These are phyloP conservation scores for Masnerella sp. DNA, from an alignment of 2,888 invertebrate genomes.

Conservation along the genomic window DNA sequence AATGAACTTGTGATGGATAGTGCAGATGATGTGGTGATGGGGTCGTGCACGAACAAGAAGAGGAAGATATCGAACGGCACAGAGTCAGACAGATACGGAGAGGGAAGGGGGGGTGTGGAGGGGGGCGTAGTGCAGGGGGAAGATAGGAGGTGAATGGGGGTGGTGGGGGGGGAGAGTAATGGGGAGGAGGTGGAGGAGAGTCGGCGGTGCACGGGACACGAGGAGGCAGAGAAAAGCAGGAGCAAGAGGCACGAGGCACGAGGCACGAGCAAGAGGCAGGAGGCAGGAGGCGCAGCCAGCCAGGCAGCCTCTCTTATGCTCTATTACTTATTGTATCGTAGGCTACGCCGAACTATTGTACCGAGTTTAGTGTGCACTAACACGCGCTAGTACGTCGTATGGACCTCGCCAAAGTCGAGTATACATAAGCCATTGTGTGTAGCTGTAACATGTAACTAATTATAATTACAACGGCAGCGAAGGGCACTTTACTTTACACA, in stretches of 20 bases:
- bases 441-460: slow-evolving; percentile 67
- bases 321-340: slow-evolving; percentile 64
- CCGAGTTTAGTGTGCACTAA: slow-evolving; percentile 59
- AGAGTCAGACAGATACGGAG: no score
- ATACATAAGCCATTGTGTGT: slow-evolving; percentile 51
- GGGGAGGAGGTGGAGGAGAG: not conserved
- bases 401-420: slow-evolving; percentile 56
- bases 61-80: no score
- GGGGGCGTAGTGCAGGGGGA: not conserved
- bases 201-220: not conserved
- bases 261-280: slow-evolving; percentile 2
- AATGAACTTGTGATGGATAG: not conserved
- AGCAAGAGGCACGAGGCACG: slow-evolving; percentile 14
- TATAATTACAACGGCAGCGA: slow-evolving; percentile 68
- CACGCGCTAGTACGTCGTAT: slow-evolving; percentile 40
- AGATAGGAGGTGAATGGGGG: no score
- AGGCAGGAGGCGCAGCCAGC: slow-evolving; percentile 18
- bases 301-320: slow-evolving; percentile 58
- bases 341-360: slow-evolving; percentile 63
- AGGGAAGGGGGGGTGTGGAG: not conserved
- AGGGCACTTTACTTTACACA: slow-evolving; percentile 62
- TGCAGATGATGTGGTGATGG: no score
- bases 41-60: no score
- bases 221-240: slow-evolving; percentile 1
- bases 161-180: not conserved